Base-by-base conservation (phyloP, 2,113 vertebrate species). In the Taurulus bubalis region DNA sequence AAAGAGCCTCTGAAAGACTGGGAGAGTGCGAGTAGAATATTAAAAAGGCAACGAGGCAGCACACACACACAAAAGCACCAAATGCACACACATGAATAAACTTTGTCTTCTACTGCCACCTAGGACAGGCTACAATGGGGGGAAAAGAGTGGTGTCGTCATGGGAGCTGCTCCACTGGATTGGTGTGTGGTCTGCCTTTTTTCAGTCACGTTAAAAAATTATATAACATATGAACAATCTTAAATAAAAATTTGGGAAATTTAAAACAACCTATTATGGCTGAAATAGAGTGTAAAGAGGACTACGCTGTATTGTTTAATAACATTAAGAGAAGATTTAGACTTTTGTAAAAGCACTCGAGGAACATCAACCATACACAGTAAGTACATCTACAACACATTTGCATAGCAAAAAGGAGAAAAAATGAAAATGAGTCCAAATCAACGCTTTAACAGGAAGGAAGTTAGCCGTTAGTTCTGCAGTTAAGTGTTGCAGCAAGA, bases 21-120 rank as follows among this genome's bases (percentile, higher is more conserved):
- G 0, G 66, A 72, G 75, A 76, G 66, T 62, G 74, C 88, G 91
- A 93, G 88, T 45, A 58, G 91, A 92, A 93, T 93, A 91, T 85
- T 90, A 93, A 94, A 82, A 70, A 81, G 82, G 71, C n/a, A 72
- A 18, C 11, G 12, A 80, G 68, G 72, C 76, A 67, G 51, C 15
- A 36, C 30, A 53, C 65, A 51, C 70, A n/a, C 58, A 51, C 30
- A 30, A 8, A 26, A 49, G 38, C 67, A 72, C 26, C 24, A 22
- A 45, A 69, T 14, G 63, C 24, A 15, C 71, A 80, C 14, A 75
- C 10, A 75, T 64, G 38, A 59, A 80, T 68, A 45, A 68, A 79
- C 30, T 67, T 58, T 80, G 56, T 49, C 71, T 83, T 74, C 68
- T 84, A 63, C 77, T 75, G 79, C 60, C 89, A 80, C 62, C 82